Conservation (phyloP, 2,113 vertebrate species). For the Hippocampus barbouri region DNA sequence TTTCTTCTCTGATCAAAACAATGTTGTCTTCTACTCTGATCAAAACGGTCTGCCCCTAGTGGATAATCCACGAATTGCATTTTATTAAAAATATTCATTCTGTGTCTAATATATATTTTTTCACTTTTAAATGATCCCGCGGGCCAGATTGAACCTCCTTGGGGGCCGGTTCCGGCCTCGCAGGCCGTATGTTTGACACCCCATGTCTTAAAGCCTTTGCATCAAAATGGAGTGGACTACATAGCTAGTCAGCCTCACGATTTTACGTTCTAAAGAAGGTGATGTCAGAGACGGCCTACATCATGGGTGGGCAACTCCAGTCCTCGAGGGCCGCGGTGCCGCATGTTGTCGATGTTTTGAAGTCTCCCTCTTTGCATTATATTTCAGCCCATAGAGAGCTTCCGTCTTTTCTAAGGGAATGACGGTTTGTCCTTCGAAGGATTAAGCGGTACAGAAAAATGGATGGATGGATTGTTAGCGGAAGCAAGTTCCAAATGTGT, state of each 20-base stretch:
- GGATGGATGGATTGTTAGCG: neutral
- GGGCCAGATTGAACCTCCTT: too few species aligned
- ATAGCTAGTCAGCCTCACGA: neutral
- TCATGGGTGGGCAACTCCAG: neutral
- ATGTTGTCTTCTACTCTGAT: too few species aligned
- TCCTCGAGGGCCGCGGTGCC: too few species aligned
- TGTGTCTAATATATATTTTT: too few species aligned
- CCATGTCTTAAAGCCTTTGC: neutral
- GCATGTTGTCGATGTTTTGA: too few species aligned
- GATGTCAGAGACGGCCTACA: neutral
- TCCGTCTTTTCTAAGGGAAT: neutral
- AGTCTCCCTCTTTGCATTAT: neutral
- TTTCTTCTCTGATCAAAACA: too few species aligned
- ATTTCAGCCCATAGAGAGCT: neutral
- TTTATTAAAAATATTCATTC: too few species aligned
- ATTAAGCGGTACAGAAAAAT: neutral
- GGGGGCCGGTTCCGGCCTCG: too few species aligned
- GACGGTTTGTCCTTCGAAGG: neutral
- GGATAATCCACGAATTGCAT: too few species aligned
- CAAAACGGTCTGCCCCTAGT: too few species aligned
- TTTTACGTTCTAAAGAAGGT: neutral
- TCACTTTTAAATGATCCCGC: too few species aligned
- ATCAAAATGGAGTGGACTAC: neutral
- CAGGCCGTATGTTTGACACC: too few species aligned
- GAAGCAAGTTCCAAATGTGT: constrained; percentile 11